Percentiles rank a stretch among this genome's conserved stretches.
phyloP scores from a whole-genome alignment of 1,140 invertebrate genomes.

The Lethrus apterus region DNA sequence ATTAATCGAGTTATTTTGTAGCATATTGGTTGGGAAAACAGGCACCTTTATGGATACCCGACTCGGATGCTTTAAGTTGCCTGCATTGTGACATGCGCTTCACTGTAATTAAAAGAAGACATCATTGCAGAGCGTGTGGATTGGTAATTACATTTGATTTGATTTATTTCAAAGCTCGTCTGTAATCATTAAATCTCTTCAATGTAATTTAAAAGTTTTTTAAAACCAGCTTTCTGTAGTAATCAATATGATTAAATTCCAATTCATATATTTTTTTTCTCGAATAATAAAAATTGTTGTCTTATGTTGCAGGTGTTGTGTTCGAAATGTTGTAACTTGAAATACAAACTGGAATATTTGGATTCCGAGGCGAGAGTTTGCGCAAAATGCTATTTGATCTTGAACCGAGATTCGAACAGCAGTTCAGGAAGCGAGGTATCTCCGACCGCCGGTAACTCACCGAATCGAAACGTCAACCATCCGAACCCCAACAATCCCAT shows the following conservation, averaged over 20 bases:
- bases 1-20: conserved; percentile 1
- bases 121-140: conserved; percentile 83
- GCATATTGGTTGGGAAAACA: conserved; percentile 55
- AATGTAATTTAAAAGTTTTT: too few species aligned
- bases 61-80: conserved; percentile 70
- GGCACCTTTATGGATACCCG: conserved; percentile 79
- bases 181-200: too few species aligned
- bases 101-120: conserved; percentile 71
- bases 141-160: conserved; percentile 45
- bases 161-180: not conserved
- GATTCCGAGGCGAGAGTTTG: conserved; percentile 54
- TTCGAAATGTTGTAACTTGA: conserved; percentile 70
- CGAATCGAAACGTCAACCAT: conserved; percentile 29
- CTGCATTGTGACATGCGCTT: conserved; percentile 75
- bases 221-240: too few species aligned
- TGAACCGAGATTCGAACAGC: conserved; percentile 39
- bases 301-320: conserved; percentile 63
- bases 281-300: too few species aligned
- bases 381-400: conserved; percentile 50
- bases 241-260: too few species aligned
- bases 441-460: conserved; percentile 21
- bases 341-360: conserved; percentile 66
- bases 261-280: too few species aligned
- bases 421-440: conserved; percentile 24
- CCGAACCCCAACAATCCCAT: conserved; percentile 85